Percentiles rank a stretch among this genome's conserved stretches.
Conservation (phyloP, 2,113 vertebrate species). For the Cyprinodon tularosa region DNA sequence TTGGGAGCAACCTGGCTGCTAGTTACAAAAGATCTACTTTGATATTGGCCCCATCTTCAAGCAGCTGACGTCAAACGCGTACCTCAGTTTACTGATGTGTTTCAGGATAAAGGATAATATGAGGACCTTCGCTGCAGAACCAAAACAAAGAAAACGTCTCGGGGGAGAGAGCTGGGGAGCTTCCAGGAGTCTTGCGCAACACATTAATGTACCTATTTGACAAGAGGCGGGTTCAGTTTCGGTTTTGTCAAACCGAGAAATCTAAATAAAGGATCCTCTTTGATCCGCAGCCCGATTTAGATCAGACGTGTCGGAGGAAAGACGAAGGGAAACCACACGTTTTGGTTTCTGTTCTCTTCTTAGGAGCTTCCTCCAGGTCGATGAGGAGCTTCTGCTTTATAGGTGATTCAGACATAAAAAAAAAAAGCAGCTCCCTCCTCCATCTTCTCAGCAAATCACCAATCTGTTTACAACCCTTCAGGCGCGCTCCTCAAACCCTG, state of each 20-base stretch:
- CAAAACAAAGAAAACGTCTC: slow-evolving; percentile 42
- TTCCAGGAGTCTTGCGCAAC: slow-evolving; percentile 18
- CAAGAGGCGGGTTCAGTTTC: not conserved
- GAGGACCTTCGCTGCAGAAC: slow-evolving; percentile 21
- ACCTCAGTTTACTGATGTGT: slow-evolving; percentile 47
- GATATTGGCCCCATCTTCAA: slow-evolving; percentile 32
- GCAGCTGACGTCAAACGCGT: slow-evolving; percentile 44
- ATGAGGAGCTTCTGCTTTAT: not conserved
- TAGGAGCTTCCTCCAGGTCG: slow-evolving; percentile 7
- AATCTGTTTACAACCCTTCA: slow-evolving; percentile 67
- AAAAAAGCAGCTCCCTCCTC: too few species aligned
- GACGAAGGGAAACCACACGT: slow-evolving; percentile 12
- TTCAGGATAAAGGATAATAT: slow-evolving; percentile 32
- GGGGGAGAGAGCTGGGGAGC: not conserved
- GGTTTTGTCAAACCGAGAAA: slow-evolving; percentile 18
- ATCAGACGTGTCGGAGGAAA: slow-evolving; percentile 9
- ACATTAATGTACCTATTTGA: slow-evolving; percentile 1
- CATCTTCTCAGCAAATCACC: too few species aligned
- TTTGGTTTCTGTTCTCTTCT: not conserved
- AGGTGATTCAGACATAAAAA: not conserved
- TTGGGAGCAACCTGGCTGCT: not conserved
- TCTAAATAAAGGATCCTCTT: slow-evolving; percentile 3
- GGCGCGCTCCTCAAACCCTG: slow-evolving; percentile 64
- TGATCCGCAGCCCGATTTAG: slow-evolving; percentile 14
- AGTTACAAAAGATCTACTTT: slow-evolving; percentile 26